Conservation (phyloP, 1,140 invertebrate genomes). For the Listronotus oregonensis region DNA sequence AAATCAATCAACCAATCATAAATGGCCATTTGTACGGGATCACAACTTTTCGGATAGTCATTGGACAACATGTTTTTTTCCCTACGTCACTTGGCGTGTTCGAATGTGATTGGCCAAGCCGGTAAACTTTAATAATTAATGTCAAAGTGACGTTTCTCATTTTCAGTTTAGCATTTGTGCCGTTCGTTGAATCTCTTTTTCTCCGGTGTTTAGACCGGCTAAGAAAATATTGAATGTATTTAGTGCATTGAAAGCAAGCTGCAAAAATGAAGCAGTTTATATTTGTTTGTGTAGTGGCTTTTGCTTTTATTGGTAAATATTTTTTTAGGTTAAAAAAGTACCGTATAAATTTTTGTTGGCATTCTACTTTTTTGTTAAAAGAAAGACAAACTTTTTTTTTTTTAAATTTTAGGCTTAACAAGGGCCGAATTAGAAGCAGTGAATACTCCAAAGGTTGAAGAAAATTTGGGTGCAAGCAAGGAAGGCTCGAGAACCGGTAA, state of each 20-base stretch:
- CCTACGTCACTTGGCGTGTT: constrained; percentile 44
- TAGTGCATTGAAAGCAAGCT: constrained; percentile 27
- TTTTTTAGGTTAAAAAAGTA: constrained; percentile 10
- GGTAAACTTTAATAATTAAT: constrained; percentile 28
- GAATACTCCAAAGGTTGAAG: constrained; percentile 65
- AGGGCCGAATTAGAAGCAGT: constrained; percentile 53
- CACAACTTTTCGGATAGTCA: constrained; percentile 25
- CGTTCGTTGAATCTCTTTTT: constrained; percentile 7
- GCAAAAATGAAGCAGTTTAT: constrained; percentile 63
- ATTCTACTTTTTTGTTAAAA: no score
- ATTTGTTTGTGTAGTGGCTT: constrained; percentile 57
- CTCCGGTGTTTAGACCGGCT: constrained; percentile 19
- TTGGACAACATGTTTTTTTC: constrained; percentile 27
- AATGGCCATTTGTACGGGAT: constrained; percentile 32
- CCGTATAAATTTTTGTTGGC: not conserved
- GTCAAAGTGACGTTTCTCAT: constrained; percentile 22
- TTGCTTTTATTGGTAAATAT: constrained; percentile 62
- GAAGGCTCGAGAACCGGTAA: constrained; percentile 85
- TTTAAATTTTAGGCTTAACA: constrained; percentile 41
- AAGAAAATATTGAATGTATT: constrained; percentile 40
- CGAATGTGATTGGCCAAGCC: constrained; percentile 44
- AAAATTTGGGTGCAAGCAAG: constrained; percentile 76
- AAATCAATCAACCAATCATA: constrained; percentile 16
- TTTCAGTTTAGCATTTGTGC: not conserved
- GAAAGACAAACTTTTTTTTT: constrained; percentile 9